Base-by-base conservation (phyloP, 1,140 invertebrate genomes). In the Cherax quadricarinatus region DNA sequence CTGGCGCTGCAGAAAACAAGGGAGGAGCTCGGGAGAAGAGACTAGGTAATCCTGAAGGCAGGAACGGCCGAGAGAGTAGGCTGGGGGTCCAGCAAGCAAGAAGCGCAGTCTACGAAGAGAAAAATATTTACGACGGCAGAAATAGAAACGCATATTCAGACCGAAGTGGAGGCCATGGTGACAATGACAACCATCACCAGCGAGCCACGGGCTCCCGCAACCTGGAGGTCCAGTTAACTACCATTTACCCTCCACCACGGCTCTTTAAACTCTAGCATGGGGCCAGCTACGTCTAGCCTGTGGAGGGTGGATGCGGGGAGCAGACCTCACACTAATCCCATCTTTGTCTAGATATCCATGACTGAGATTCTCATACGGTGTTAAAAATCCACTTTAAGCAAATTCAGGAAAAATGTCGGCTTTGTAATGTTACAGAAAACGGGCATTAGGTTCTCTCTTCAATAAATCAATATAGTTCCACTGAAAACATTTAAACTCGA, bases 161-260 rank as follows among this genome's bases (percentile, higher is more conserved):
- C 10, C 24, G 88, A 51, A n/a, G 48, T 24, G 88, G 88, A 82
- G 80, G 57, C 30, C 41, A 79, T 30, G 73, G 57, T 7, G 30
- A 21, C 75, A 70, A 49, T 3, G 87, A 79, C 0, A n/a, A 51
- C 0, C 30, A 79, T 18, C 18, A 49, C n/a, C 70, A 81, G 24
- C 66, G 41, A n/a, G 21, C 30, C 16, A 24, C 18, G 48, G 24
- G 84, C 9, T 24, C 79, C 6, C 73, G 85, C 16, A 57, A 53
- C 49, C 78, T 79, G n/a, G 92, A 91, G 49, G 85, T 91, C 4
- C 92, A 93, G 79, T 89, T 93, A 16, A 91, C 89, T 10, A 93
- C 92, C 24, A 86, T 91, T 62, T 93, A 93, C 66, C 92, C 92
- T 1, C 90, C 84, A 21, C 92, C 92, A 0, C 85, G 84, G 0